phyloP scores from a whole-genome alignment of 1,140 invertebrate species.

The Calephelis virginiensis region DNA sequence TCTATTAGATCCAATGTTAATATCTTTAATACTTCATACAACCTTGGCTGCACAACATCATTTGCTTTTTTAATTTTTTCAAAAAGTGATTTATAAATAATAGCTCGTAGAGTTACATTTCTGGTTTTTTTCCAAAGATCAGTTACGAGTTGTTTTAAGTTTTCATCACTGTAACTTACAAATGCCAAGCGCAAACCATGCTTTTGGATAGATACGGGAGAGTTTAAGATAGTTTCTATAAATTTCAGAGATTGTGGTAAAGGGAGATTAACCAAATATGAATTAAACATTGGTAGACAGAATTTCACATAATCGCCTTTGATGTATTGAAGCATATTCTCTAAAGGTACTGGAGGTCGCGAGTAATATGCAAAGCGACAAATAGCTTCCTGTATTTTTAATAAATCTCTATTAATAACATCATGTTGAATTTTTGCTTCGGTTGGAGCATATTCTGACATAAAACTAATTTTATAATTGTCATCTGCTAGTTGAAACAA shows the following conservation, averaged over 20 bases:
- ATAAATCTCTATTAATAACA: slow-evolving; percentile 33
- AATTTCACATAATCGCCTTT: slow-evolving; percentile 53
- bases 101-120: slow-evolving; percentile 48
- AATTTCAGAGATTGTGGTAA: slow-evolving; percentile 39
- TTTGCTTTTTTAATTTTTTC: slow-evolving; percentile 35
- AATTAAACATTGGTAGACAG: slow-evolving; percentile 50
- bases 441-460: slow-evolving; percentile 46
- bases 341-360: slow-evolving; percentile 48
- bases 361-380: slow-evolving; percentile 46
- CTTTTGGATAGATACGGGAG: slow-evolving; percentile 54
- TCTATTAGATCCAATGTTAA: slow-evolving; percentile 40
- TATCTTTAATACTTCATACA: slow-evolving; percentile 43
- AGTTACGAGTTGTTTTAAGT: slow-evolving; percentile 40
- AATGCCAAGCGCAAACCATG: slow-evolving; percentile 56
- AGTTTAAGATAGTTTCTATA: slow-evolving; percentile 41
- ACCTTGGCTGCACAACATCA: slow-evolving; percentile 23
- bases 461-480: slow-evolving; percentile 39
- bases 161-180: slow-evolving; percentile 37
- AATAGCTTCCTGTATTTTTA: slow-evolving; percentile 46
- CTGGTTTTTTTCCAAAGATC: slow-evolving; percentile 48
- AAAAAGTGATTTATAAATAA: slow-evolving; percentile 44
- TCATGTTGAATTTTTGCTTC: slow-evolving; percentile 43
- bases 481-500: slow-evolving; percentile 49
- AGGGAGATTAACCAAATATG: slow-evolving; percentile 45
- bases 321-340: slow-evolving; percentile 40